phyloP scores from a whole-genome alignment of 2,888 invertebrate genomes.

The Drosophila paramelanica region DNA sequence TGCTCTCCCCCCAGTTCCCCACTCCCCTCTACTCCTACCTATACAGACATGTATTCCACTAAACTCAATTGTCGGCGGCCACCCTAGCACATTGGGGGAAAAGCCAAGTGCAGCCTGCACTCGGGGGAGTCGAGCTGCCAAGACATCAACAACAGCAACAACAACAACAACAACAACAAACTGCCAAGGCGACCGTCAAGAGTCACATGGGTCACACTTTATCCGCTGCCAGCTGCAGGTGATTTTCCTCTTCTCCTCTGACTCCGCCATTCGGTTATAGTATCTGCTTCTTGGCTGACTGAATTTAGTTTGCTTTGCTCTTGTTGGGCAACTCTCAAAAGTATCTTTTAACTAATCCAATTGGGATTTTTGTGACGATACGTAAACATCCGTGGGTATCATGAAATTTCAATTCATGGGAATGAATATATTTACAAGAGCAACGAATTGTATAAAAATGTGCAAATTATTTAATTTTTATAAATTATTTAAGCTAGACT shows the following conservation, averaged over 20 bases:
- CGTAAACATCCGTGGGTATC: conserved; percentile 15
- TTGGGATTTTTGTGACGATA: conserved; percentile 22
- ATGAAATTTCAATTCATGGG: conserved; percentile 31
- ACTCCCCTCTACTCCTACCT: too few relatives aligned
- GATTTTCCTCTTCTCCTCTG: conserved; percentile 24
- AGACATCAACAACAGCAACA: conserved; percentile 1
- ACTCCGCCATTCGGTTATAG: neutral
- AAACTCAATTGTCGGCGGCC: conserved; percentile 70
- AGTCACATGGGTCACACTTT: conserved; percentile 38
- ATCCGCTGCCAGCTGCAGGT: conserved; percentile 53
- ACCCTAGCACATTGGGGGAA: conserved; percentile 20
- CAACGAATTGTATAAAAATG: neutral
- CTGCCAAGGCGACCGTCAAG: conserved; percentile 23
- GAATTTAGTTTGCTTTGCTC: conserved; percentile 37
- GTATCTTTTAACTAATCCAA: conserved; percentile 48
- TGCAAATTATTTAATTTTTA: neutral
- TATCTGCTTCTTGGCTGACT: conserved; percentile 24
- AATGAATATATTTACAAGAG: conserved; percentile 12
- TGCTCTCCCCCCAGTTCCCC: neutral
- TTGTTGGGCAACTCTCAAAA: conserved; percentile 38
- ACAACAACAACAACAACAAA: neutral
- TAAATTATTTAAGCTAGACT: neutral
- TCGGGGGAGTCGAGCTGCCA: conserved; percentile 35
- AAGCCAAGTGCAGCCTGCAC: conserved; percentile 31
- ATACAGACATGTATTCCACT: conserved; percentile 56